phyloP scores from a whole-genome alignment of 1,140 invertebrate species.

The Acromyrmex charruanus region DNA sequence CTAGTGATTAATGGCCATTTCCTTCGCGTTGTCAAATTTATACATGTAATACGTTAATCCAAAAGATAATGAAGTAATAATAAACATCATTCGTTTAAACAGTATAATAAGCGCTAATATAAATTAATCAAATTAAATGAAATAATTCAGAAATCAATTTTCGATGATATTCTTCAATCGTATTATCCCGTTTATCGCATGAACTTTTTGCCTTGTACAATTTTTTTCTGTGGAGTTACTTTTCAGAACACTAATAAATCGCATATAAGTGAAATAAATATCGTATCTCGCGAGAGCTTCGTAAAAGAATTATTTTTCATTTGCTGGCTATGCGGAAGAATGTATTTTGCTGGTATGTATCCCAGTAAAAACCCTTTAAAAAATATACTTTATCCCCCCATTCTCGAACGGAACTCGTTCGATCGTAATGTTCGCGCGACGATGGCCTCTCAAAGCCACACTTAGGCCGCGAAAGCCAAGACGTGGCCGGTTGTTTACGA shows the following conservation, averaged over 20 bases:
- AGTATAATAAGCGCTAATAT: not conserved
- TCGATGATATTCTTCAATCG: not conserved
- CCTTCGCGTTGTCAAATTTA: not conserved
- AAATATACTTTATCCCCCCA: constrained; percentile 19
- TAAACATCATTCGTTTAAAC: not conserved
- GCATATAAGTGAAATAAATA: constrained; percentile 35
- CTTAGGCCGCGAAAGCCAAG: constrained; percentile 47
- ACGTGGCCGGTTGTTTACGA: constrained; percentile 68
- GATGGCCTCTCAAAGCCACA: constrained; percentile 39
- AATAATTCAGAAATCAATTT: not conserved
- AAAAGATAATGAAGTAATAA: not conserved
- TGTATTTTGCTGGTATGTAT: not conserved
- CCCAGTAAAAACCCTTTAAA: not conserved
- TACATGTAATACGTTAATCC: not conserved
- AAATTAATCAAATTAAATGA: not conserved
- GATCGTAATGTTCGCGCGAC: constrained; percentile 32
- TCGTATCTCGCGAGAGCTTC: not conserved
- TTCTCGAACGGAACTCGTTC: constrained; percentile 46
- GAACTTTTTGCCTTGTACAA: not conserved
- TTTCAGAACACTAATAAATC: constrained; percentile 39
- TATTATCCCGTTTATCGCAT: not conserved
- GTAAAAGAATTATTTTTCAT: constrained; percentile 26
- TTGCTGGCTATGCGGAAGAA: not conserved
- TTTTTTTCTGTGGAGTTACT: not conserved
- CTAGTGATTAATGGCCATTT: not conserved